phyloP scores from a whole-genome alignment of 2,113 vertebrate species.

The Pachypanchax playfairii region DNA sequence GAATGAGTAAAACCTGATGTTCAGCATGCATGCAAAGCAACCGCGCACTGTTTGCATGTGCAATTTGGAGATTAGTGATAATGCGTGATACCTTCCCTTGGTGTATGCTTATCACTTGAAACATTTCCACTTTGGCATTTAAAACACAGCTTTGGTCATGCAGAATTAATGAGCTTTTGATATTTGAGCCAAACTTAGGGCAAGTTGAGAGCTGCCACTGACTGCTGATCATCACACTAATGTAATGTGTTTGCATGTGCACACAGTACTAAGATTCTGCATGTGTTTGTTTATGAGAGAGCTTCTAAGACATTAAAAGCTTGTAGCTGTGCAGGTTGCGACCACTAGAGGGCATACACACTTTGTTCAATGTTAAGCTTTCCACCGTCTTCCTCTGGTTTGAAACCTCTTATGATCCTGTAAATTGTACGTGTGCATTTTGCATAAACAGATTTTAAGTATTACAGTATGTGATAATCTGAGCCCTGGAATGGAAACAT shows the following conservation, averaged over 20 bases:
- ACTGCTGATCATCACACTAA: slow-evolving; percentile 18
- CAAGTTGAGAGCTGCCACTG: slow-evolving; percentile 31
- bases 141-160: slow-evolving; percentile 17
- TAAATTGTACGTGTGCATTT: not conserved
- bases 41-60: slow-evolving; percentile 40
- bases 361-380: not conserved
- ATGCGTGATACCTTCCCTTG: slow-evolving; percentile 34
- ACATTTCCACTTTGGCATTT: slow-evolving; percentile 47
- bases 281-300: slow-evolving; percentile 15
- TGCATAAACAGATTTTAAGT: not conserved
- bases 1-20: slow-evolving; percentile 54
- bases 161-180: slow-evolving; percentile 44
- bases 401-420: not conserved
- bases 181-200: slow-evolving; percentile 42
- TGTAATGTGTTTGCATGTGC: slow-evolving; percentile 10
- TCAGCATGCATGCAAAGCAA: slow-evolving; percentile 32
- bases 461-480: too few relatives aligned
- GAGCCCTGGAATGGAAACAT: not conserved
- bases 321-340: not conserved
- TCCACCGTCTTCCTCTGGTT: not conserved
- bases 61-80: slow-evolving; percentile 51
- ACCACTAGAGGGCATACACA: slow-evolving; percentile 56
- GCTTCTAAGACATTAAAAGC: not conserved
- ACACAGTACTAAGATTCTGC: not conserved
- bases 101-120: slow-evolving; percentile 50